Percentiles rank a stretch among this genome's conserved stretches.
Evolutionary conservation across 92 coral and sea anemone species (phyloP).

Genomic region (Parazoanthus darwini): DNA sequence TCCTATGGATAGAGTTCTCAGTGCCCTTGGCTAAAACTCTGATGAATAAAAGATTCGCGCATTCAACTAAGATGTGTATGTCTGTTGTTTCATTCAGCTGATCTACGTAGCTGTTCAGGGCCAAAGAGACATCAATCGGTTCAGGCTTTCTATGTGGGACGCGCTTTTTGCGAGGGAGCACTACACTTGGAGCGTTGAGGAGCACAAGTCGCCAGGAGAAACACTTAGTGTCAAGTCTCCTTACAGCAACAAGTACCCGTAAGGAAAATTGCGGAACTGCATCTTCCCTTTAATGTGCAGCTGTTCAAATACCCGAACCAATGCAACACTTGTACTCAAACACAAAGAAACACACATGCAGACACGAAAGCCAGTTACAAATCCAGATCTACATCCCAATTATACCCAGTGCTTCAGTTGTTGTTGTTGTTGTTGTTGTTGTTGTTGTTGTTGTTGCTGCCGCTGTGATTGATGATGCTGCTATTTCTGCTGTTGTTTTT

Average conservation of each 20-base stretch:
- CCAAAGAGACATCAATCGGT: slow-evolving; percentile 66
- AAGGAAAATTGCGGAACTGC: no score
- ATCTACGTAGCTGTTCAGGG: slow-evolving; percentile 97
- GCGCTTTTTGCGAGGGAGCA: slow-evolving; percentile 64
- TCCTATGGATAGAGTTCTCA: not conserved
- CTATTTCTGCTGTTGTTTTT: no score
- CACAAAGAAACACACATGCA: no score
- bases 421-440: no score
- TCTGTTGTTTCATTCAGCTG: slow-evolving; percentile 50
- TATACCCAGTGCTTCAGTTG: no score
- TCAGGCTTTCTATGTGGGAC: slow-evolving; percentile 96
- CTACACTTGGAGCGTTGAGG: slow-evolving; percentile 47
- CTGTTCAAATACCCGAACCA: not conserved
- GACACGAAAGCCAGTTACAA: no score
- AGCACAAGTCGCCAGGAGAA: slow-evolving; percentile 24
- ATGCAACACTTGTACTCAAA: not conserved
- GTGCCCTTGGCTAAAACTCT: no score
- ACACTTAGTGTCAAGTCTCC: not conserved
- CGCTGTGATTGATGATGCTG: no score
- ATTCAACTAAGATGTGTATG: not conserved
- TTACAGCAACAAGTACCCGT: slow-evolving; percentile 1
- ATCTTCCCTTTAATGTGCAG: no score
- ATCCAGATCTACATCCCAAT: no score
- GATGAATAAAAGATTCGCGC: not conserved
- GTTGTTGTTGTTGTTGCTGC: no score